A percentile compares a stretch with the other conserved stretches of the same genome.
phyloP scores from a whole-genome alignment of 2,113 vertebrate species.

The Ophiodon elongatus region DNA sequence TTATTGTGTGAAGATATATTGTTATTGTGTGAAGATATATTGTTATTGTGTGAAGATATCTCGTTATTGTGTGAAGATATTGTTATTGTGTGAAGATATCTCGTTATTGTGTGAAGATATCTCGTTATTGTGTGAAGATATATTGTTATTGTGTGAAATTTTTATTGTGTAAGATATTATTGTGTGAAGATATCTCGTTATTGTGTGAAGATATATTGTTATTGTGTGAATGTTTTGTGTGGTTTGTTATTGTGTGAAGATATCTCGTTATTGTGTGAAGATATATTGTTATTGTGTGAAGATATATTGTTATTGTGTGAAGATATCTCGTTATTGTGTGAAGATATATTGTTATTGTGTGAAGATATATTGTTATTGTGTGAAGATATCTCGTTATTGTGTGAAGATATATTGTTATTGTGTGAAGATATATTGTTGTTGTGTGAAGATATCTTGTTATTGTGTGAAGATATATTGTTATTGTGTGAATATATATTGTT shows the following conservation, averaged over 20 bases:
- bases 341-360: background rate
- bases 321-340: background rate
- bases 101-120: too few species aligned
- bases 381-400: background rate
- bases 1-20: background rate
- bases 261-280: background rate
- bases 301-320: background rate
- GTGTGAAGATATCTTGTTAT: too few species aligned
- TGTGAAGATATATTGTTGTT: background rate
- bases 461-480: background rate
- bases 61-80: too few species aligned
- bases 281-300: background rate
- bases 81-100: background rate
- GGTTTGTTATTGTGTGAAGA: too few species aligned
- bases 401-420: background rate
- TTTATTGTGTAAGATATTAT: background rate
- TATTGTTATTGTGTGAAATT: background rate
- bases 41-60: background rate
- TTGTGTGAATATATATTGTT: background rate
- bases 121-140: too few species aligned
- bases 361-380: background rate
- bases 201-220: background rate
- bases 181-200: background rate
- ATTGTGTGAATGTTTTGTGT: too few species aligned
- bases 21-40: too few species aligned